Conservation (phyloP, 2,113 vertebrate species). For the Emydura subglobosa region DNA sequence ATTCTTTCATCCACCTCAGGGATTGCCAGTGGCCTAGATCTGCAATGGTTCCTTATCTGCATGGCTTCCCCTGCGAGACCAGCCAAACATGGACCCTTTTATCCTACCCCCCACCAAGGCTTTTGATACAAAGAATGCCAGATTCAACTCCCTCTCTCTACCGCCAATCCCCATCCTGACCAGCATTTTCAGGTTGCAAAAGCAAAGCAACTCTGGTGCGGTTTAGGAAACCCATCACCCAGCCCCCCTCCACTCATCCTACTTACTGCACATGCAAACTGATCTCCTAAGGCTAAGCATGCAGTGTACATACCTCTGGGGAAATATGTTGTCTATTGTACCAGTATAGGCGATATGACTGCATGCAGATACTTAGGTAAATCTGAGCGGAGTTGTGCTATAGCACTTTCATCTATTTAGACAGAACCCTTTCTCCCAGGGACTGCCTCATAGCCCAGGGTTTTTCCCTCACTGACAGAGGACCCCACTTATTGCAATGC, state of each 20-base stretch:
- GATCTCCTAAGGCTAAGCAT: background rate
- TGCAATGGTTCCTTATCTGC: background rate
- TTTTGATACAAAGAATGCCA: background rate
- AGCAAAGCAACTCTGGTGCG: accelerated
- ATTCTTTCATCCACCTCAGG: background rate
- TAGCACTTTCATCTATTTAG: accelerated
- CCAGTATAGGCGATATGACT: accelerated
- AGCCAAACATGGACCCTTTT: background rate
- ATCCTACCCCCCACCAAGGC: background rate
- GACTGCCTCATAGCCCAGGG: accelerated
- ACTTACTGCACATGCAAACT: background rate
- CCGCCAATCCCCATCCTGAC: too few relatives aligned
- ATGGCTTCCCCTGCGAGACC: background rate
- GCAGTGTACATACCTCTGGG: background rate
- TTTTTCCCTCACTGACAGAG: background rate
- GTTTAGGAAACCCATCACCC: background rate
- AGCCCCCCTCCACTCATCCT: background rate
- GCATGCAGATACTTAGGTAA: background rate
- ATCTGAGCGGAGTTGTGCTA: background rate
- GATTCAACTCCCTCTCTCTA: too few relatives aligned
- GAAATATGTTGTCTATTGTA: accelerated
- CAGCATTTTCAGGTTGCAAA: background rate
- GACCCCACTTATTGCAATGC: accelerated
- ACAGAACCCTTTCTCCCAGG: background rate
- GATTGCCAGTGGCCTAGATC: background rate